Base-by-base conservation (phyloP, 2,797 vertebrate genomes). In the Danio kyathit region DNA sequence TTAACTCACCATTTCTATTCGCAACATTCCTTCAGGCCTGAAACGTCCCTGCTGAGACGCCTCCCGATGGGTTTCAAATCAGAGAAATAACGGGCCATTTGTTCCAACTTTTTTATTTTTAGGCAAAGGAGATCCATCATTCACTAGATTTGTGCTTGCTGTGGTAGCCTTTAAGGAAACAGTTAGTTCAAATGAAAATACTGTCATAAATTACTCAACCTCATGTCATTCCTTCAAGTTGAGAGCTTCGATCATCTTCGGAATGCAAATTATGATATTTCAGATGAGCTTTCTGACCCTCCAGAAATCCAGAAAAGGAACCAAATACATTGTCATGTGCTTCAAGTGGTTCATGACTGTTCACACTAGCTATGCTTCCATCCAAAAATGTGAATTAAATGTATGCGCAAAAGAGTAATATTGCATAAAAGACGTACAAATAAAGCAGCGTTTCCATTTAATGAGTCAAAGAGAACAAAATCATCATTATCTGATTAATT, bases 81-180 rank as follows among this genome's bases (percentile, higher is more conserved):
- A 59, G 54, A 57, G 12, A 48, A 78, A 75, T 70, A 86, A 84
- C 79, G 57, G 41, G 7, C 29, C 40, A 19, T 64, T 82, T 82
- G 74, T 84, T 84, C 8, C 5, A 16, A 69, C 54, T 46, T 29
- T 52, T 29, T 61, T 44, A 29, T 80, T 48, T 48, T 48, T 29
- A 29, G 29, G 3, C 57, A n/a, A 11, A 43, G 13, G 46, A 43
- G 13, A 17, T 44, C 49, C 48, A 59, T 59, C 75, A 41, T 48
- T 43, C 16, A 38, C 52, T 19, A 29, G 43, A 14, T 46, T 48
- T 19, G 19, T 7, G 44, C 9, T 10, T 17, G 19, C 41, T 40
- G 46, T 56, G 12, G 16, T 14, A 40, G 41, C 9, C 40, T 17
- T 66, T 12, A 66, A 46, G 13, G 14, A 29, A 29, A 29, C 29